phyloP scores from a whole-genome alignment of 2,888 invertebrate genomes.

The Pecten maximus region DNA sequence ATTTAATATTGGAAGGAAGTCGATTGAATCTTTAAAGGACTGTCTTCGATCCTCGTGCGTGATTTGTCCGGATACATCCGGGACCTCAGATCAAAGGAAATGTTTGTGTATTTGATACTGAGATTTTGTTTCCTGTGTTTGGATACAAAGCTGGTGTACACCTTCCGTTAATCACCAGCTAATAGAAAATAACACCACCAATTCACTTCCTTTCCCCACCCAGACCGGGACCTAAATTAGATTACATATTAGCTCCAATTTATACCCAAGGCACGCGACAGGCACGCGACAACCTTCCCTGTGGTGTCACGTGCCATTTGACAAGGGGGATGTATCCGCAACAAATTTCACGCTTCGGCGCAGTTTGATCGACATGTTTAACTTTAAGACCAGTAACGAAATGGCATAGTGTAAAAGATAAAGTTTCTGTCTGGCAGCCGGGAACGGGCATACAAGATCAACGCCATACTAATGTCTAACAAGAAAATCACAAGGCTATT shows the following conservation, averaged over 20 bases:
- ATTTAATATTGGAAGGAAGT: no score
- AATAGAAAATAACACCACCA: slow-evolving; percentile 36
- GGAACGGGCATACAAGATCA: neutral
- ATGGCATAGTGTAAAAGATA: neutral
- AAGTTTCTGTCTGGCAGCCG: neutral
- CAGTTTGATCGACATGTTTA: slow-evolving; percentile 26
- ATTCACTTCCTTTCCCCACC: slow-evolving; percentile 42
- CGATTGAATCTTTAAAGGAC: no score
- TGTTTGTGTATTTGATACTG: neutral
- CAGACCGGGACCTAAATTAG: slow-evolving; percentile 5
- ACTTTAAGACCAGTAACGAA: slow-evolving; percentile 2
- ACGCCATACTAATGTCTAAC: no score
- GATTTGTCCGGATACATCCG: slow-evolving; percentile 4
- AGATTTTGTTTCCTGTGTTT: slow-evolving; percentile 17
- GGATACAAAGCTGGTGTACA: neutral
- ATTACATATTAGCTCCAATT: slow-evolving; percentile 46
- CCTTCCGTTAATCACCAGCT: neutral
- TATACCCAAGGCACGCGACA: slow-evolving; percentile 39
- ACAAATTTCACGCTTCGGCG: slow-evolving; percentile 29
- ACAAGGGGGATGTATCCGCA: slow-evolving; percentile 32
- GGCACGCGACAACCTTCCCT: slow-evolving; percentile 46
- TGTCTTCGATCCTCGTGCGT: neutral
- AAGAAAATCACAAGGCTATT: no score
- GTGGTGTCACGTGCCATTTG: slow-evolving; percentile 35
- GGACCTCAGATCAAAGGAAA: neutral